phyloP scores from a whole-genome alignment of 2,797 vertebrate species.

The Melanotaenia parkinsoni region DNA sequence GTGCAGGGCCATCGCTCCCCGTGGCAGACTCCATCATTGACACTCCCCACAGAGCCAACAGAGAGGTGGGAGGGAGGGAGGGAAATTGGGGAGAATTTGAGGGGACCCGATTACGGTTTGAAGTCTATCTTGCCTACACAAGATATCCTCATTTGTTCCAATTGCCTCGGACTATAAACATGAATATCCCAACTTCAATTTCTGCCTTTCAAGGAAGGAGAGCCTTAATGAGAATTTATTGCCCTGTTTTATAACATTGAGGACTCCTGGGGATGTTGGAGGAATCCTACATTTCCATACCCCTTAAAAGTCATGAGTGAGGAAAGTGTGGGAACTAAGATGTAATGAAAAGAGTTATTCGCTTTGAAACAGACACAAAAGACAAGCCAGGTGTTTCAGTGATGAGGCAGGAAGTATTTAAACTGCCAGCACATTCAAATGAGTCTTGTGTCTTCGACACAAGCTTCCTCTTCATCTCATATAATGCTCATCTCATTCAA shows the following conservation, averaged over 20 bases:
- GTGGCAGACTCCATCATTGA: constrained; percentile 73
- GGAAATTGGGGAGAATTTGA: not conserved
- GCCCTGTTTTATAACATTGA: constrained; percentile 53
- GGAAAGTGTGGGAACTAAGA: constrained; percentile 61
- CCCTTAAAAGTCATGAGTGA: constrained; percentile 70
- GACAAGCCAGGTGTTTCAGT: constrained; percentile 66
- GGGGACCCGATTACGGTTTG: constrained; percentile 54
- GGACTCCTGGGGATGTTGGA: constrained; percentile 57
- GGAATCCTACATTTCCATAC: constrained; percentile 69
- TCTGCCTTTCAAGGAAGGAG: constrained; percentile 60
- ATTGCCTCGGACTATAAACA: constrained; percentile 74
- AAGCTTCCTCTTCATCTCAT: constrained; percentile 58
- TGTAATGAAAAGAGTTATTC: constrained; percentile 30
- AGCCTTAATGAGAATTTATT: constrained; percentile 81
- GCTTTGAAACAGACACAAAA: constrained; percentile 46
- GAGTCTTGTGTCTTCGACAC: constrained; percentile 55
- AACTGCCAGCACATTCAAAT: constrained; percentile 52
- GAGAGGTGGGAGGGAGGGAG: constrained; percentile 3
- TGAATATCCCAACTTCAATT: constrained; percentile 67
- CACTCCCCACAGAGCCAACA: constrained; percentile 48
- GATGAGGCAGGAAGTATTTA: constrained; percentile 62
- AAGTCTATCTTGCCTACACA: constrained; percentile 55
- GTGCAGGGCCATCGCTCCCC: constrained; percentile 52
- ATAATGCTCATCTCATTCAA: constrained; percentile 49
- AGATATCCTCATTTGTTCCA: constrained; percentile 78